Base-by-base conservation (phyloP, 2,113 vertebrate genomes). In the Podarcis cretensis region DNA sequence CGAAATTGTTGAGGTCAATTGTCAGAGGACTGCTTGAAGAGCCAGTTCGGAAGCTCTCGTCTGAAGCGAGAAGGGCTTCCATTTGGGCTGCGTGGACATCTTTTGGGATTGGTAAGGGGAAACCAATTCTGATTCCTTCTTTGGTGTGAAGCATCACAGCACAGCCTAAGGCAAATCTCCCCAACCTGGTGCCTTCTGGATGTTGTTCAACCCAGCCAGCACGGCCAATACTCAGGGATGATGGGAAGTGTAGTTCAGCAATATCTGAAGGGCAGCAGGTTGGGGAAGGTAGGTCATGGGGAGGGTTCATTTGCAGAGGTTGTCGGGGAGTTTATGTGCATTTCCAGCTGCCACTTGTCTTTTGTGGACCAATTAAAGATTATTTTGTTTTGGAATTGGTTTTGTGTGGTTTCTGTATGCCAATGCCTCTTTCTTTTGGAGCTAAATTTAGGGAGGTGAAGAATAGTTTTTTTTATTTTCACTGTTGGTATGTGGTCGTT, bases 331-430 rank as follows among this genome's bases (percentile, higher is more conserved):
- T n/a, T 32, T 20, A 0, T 8, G 21, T 40, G 25, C 35, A 7
- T 14, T 7, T 3, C 57, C 5, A 25, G 8, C 20, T 4, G 23
- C 18, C 5, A 2, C 10, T 25, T 20, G 25, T 48, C 4, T 66
- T 40, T 82, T 80, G 2, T 16, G 57, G 78, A 83, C 80, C 87
- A 83, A 88, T 88, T 88, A 88, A 88, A 87, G n/a, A 1, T 16
- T 3, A 9, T 79, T 78, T 54, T 80, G 27, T 65, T 82, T 82
- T 25, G 59, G 59, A 63, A n/a, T 27, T 8, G 5, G 30, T n/a
- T 80, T n/a, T 7, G 0, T 80, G n/a, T 13, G 27, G 35, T 68
- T 40, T 23, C 35, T 83, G 23, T 1, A 21, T 7, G 18, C 13
- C 2, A 25, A 12, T 6, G 18, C 14, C 4, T 27, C 54, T 78